Evolutionary conservation across 2,113 vertebrate species (phyloP), one percentile per base, ranked within the genome.

Genomic region (Podarcis cretensis): DNA sequence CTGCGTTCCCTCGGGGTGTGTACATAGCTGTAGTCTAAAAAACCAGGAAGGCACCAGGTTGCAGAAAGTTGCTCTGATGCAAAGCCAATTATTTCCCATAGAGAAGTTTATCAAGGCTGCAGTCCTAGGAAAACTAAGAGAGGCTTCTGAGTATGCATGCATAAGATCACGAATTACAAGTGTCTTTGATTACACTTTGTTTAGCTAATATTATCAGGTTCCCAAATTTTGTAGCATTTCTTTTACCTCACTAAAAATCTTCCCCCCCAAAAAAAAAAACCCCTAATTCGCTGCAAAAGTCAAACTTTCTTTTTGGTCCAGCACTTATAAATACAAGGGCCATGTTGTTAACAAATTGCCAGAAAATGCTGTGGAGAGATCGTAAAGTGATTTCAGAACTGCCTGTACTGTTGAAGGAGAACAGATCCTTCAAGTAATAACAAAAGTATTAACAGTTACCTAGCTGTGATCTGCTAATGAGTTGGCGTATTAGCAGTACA

Each of bases 401-500:
- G 90, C 59, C 16, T 3, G 37, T 65, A 48, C 40, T 48, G 21
- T 54, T 83, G 37, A 68, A 75, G 93, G 65, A 81, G 86, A 84
- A 32, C 16, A n/a, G 35, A 54, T 43, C 43, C 86, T 89, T 93
- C 65, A 88, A 85, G 78, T 20, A 95, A 89, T 69, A 73, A 84
- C 83, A 91, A 93, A 90, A 23, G 57, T 6, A 13, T 13, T 4
- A 25, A 20, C 4, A 3, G 35, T 30, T 90, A 65, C 81, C 85
- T 84, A 71, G 86, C 68, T 86, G 78, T 83, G 89, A 75, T 48
- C 91, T 85, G 89, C 87, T 81, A 88, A 87, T 79, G 54, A 91
- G 66, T 25, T 84, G 85, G 83, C 66, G 77, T 65, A 84, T 80
- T 89, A 80, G 77, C 81, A 87, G 65, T 78, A n/a, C 69, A 87